A percentile compares a stretch with the other conserved stretches of the same genome.
phyloP scores from a whole-genome alignment of 1,140 invertebrate species.

The Nilaparvata lugens region DNA sequence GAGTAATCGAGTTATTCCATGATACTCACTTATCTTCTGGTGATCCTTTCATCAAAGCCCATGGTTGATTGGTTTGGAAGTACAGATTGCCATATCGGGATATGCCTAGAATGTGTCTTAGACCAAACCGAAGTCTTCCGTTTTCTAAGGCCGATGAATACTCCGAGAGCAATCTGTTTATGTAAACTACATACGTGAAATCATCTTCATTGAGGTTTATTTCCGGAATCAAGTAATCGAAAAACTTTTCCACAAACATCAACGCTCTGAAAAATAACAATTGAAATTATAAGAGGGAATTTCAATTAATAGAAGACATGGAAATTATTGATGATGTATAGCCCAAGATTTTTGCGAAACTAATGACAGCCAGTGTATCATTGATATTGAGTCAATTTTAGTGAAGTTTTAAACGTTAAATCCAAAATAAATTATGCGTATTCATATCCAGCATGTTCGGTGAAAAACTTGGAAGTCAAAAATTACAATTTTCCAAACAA shows the following conservation, averaged over 20 bases:
- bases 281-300: not conserved
- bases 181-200: constrained; percentile 60
- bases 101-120: constrained; percentile 76
- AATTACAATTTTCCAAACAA: no score
- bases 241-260: constrained; percentile 82
- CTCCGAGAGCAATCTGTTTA: constrained; percentile 70
- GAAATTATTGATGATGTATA: no score
- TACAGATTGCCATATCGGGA: constrained; percentile 93
- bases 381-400: no score
- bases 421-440: no score
- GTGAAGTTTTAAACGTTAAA: no score
- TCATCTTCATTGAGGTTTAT: constrained; percentile 62
- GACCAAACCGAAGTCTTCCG: constrained; percentile 74
- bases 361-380: no score
- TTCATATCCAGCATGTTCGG: no score
- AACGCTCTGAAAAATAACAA: constrained; percentile 57
- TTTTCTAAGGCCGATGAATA: constrained; percentile 78
- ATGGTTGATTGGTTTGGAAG: constrained; percentile 90
- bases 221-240: constrained; percentile 63
- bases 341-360: no score
- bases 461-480: no score
- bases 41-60: constrained; percentile 83
- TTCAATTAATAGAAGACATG: no score
- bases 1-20: no score
- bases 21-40: constrained; percentile 61